A percentile compares a stretch with the other conserved stretches of the same genome.
Evolutionary conservation across 2,797 vertebrate genomes (phyloP).

Genomic region (Tamandua tetradactyla): DNA sequence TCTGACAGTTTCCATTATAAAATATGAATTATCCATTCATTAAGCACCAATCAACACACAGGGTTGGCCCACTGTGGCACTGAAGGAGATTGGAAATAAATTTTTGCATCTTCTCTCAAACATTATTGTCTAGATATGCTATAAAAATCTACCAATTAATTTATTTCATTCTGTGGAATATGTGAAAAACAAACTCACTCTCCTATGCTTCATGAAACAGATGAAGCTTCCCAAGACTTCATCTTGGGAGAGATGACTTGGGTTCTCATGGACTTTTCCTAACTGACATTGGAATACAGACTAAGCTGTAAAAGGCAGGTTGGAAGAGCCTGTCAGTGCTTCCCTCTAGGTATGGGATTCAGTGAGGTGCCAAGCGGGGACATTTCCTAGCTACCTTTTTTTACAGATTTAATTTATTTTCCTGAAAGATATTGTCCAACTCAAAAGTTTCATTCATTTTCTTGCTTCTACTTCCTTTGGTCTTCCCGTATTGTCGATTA

Average conservation of each 20-base stretch:
- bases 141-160: neutral
- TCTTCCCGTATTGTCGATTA: neutral
- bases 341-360: too few species aligned
- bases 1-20: slow-evolving; percentile 82
- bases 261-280: neutral
- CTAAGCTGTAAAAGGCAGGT: neutral
- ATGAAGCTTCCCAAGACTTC: accelerated
- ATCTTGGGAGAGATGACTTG: neutral
- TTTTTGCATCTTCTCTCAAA: neutral
- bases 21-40: slow-evolving; percentile 83
- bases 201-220: neutral
- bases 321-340: neutral
- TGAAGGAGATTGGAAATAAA: slow-evolving; percentile 56
- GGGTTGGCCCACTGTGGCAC: neutral
- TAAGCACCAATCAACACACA: slow-evolving; percentile 53
- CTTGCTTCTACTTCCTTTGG: neutral
- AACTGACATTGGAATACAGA: neutral
- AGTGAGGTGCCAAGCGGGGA: accelerated
- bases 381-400: neutral
- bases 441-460: neutral
- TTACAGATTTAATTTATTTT: neutral
- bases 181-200: neutral
- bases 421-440: neutral
- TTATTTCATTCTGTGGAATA: neutral
- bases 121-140: neutral